Evolutionary conservation across 2,797 vertebrate species (phyloP).

Genomic region (Lagocephalus sceleratus): DNA sequence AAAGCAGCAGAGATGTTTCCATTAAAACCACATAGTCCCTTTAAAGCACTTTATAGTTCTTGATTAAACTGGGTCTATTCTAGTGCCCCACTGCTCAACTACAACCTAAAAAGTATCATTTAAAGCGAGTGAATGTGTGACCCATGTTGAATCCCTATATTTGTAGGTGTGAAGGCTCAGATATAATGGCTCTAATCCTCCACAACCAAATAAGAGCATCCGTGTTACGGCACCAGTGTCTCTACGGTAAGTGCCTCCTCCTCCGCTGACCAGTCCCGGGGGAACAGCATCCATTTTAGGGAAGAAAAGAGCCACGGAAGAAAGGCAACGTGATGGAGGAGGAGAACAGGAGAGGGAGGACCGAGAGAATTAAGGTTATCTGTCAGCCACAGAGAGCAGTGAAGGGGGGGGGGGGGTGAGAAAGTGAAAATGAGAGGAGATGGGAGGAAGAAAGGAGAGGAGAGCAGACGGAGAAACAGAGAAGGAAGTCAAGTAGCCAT

Average conservation of each 20-base stretch:
- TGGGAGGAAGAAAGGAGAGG: conserved; percentile 38
- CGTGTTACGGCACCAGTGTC: conserved; percentile 35
- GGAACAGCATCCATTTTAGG: conserved; percentile 76
- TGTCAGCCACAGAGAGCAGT: conserved; percentile 18
- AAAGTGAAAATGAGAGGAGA: conserved; percentile 54
- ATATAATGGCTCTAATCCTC: too few relatives aligned
- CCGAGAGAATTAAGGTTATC: conserved; percentile 43
- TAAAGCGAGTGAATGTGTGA: too few relatives aligned
- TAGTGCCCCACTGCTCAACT: too few relatives aligned
- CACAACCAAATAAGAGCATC: conserved; percentile 10
- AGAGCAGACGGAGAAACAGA: conserved; percentile 43
- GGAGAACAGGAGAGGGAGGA: conserved; percentile 50
- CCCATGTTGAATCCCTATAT: too few relatives aligned
- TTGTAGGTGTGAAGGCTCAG: too few relatives aligned
- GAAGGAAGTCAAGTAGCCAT: conserved; percentile 73
- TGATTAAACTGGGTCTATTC: too few relatives aligned
- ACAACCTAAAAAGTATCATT: too few relatives aligned
- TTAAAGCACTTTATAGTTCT: too few relatives aligned
- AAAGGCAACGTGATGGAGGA: conserved; percentile 66
- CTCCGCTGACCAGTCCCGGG: conserved; percentile 64
- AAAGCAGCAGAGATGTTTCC: too few relatives aligned
- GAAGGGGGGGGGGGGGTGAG: conserved; percentile 19
- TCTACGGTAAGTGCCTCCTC: conserved; percentile 50
- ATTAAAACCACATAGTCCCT: too few relatives aligned
- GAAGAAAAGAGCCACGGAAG: conserved; percentile 59